Evolutionary conservation across 1,140 invertebrate species (phyloP).

Genomic region (Sesamia nonagrioides): DNA sequence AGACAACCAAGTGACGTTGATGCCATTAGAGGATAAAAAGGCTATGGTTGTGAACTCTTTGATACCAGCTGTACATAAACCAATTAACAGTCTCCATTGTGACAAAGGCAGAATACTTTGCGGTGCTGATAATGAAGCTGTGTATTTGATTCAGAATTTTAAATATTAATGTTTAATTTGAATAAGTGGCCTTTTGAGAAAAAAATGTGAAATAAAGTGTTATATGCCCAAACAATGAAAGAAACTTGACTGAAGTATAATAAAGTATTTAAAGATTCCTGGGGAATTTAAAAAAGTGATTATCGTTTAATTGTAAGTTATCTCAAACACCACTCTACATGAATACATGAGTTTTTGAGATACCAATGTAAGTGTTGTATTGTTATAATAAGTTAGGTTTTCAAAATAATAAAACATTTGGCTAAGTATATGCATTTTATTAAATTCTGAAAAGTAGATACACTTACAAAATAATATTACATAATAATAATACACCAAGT

Average conservation of each 20-base stretch:
- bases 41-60: constrained; percentile 92
- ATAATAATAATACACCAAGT: constrained; percentile 82
- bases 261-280: too few species aligned
- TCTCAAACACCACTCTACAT: too few species aligned
- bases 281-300: too few species aligned
- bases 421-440: constrained; percentile 73
- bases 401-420: constrained; percentile 59
- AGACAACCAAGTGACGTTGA: constrained; percentile 87
- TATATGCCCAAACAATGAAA: too few species aligned
- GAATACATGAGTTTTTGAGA: too few species aligned
- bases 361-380: too few species aligned
- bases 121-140: constrained; percentile 94
- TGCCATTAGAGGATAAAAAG: constrained; percentile 90
- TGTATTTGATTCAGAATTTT: constrained; percentile 92
- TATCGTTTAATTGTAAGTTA: too few species aligned
- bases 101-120: constrained; percentile 91
- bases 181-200: neutral
- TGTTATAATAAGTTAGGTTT: constrained; percentile 2
- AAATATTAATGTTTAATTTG: constrained; percentile 68
- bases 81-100: constrained; percentile 94
- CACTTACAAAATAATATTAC: constrained; percentile 71
- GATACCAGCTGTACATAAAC: constrained; percentile 90
- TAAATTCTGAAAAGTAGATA: constrained; percentile 78
- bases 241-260: too few species aligned
- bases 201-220: neutral